Evolutionary conservation across 2,113 vertebrate genomes (phyloP), one percentile per base, ranked within the genome.

Genomic region (Alethe diademata): DNA sequence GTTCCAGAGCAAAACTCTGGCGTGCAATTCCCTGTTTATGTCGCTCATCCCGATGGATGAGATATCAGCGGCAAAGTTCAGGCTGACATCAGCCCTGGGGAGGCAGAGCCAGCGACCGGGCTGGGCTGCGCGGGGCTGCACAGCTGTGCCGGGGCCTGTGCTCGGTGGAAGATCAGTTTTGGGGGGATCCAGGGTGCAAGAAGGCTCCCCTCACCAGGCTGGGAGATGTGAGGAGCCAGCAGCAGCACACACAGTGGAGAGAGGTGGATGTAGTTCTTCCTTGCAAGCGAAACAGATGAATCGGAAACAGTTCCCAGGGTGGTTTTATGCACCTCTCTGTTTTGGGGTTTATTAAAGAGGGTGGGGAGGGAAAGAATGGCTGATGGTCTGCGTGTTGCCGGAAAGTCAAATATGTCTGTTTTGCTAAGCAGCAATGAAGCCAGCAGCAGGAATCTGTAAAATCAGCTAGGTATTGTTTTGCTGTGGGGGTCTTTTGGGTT

Each of bases 31-130:
- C 45, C 86, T 78, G 93, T 95, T 96, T 88, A 81, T 95, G 93
- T 90, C 95, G 88, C 93, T 96, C 89, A 93, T 96, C 87, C 93
- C 86, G 83, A 95, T 97, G 97, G 83, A 95, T 97, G 97, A 97
- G 96, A 95, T 96, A 96, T 95, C 22, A 38, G 95, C 96, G 94
- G 96, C 97, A 96, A 95, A 97, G 94, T 95, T 95, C 42, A 86
- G 86, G 88, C 94, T 96, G 97, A 97, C 97, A 97, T 97, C 97
- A 97, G 96, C 96, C 93, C 96, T 60, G 64, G 64, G 83, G 95
- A 95, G 94, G 93, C 95, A 96, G 90, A 96, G 95, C 96, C 95
- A 94, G 92, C 33, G 74, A 40, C 84, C 69, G 20, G 91, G 96
- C 92, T 43, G 88, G 90, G 96, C 96, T 92, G 82, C 0, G 5